Evolutionary conservation across 2,888 invertebrate genomes (phyloP).

Genomic region (Rhagonycha lutea): DNA sequence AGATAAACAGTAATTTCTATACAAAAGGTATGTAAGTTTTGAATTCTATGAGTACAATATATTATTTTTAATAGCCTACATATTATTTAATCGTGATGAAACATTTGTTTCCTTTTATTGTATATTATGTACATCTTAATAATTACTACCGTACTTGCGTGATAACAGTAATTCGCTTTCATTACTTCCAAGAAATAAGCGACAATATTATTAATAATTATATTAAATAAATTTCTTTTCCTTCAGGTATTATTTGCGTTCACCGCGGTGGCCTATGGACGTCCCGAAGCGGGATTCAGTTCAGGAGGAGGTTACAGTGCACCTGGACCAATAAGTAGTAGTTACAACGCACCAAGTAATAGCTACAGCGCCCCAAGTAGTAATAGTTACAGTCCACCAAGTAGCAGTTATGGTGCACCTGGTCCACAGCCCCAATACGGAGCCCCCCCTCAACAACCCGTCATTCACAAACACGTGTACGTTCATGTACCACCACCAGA

Average conservation of each 20-base stretch:
- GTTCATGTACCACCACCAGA: conserved; percentile 90
- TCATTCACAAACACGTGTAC: conserved; percentile 88
- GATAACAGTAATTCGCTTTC: background rate
- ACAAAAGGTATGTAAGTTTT: too few species aligned
- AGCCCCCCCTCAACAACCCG: conserved; percentile 72
- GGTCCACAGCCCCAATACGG: conserved; percentile 65
- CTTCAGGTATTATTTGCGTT: conserved; percentile 49
- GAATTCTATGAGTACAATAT: too few species aligned
- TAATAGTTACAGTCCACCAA: conserved; percentile 38
- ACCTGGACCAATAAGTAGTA: conserved; percentile 23
- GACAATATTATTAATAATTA: background rate
- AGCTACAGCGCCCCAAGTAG: conserved; percentile 38
- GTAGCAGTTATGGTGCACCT: conserved; percentile 55
- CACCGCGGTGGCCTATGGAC: conserved; percentile 52
- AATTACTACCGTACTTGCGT: background rate
- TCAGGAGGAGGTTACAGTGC: conserved; percentile 39
- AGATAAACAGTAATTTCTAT: too few species aligned
- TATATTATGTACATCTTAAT: background rate
- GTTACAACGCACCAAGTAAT: conserved; percentile 44
- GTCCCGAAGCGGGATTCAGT: conserved; percentile 56
- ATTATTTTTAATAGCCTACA: background rate
- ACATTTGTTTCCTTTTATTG: background rate
- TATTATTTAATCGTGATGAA: background rate
- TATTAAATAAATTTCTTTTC: background rate
- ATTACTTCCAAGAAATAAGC: background rate